Evolutionary conservation across 2,888 invertebrate species (phyloP), one percentile per base, ranked within the genome.

Genomic region (Lapara coniferarum): DNA sequence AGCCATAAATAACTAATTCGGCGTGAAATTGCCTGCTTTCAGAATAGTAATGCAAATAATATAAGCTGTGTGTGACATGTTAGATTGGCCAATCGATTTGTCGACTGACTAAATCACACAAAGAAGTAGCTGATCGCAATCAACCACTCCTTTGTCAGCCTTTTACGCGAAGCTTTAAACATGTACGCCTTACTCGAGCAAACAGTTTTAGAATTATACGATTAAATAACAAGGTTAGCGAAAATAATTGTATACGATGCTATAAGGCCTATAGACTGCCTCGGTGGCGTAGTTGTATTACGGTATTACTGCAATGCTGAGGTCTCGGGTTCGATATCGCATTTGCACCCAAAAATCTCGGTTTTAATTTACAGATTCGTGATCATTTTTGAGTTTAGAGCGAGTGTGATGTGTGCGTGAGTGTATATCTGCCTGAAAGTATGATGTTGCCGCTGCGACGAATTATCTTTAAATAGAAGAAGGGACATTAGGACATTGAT

Each of bases 71-170:
- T 55, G 58, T 67, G 59, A 67, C 59, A 59, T 46, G 59, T 55
- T 59, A 70, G 70, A 59, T 70, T 63, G 59, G 46, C 46, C 59
- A 16, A 63, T 63, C 63, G 63, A 63, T 63, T 63, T 49, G 63
- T 46, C 49, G 63, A 19, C 63, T 63, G 49, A 19, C 19, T 49
- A 63, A 63, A 49, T 49, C 49, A 49, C 63, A 63, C 49, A 19
- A 63, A 63, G 49, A 63, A 63, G 63, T 63, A 49, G 19, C 49
- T 63, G 19, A 63, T 63, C 46, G 16, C 63, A 63, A 63, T 63
- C 63, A 63, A 63, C 19, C 46, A 12, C 19, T 46, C 49, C 19
- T 63, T 46, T 49, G 63, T 49, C 63, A 63, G 63, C 63, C 5
- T 12, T 59, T 49, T 63, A 10, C 19, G 8, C 16, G 46, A 49